phyloP scores from a whole-genome alignment of 2,888 invertebrate species.

The Erynnis tages region DNA sequence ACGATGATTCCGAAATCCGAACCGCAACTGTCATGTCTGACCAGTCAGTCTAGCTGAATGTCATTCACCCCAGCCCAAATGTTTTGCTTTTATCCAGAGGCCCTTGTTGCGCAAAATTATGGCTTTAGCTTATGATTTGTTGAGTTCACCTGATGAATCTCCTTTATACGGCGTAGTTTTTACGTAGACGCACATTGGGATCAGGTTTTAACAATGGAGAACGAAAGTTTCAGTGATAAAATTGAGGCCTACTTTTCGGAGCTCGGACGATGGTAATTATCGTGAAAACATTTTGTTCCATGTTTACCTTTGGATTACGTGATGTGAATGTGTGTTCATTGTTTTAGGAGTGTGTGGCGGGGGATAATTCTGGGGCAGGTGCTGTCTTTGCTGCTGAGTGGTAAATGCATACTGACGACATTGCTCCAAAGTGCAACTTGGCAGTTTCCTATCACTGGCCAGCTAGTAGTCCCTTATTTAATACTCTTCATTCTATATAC shows the following conservation, averaged over 20 bases:
- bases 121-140: slow-evolving; percentile 29
- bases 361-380: slow-evolving; percentile 88
- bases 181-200: slow-evolving; percentile 32
- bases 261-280: slow-evolving; percentile 84
- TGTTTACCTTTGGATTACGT: slow-evolving; percentile 3
- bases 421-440: slow-evolving; percentile 85
- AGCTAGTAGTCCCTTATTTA: slow-evolving; percentile 90
- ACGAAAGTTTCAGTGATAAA: slow-evolving; percentile 83
- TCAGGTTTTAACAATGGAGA: slow-evolving; percentile 53
- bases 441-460: slow-evolving; percentile 89
- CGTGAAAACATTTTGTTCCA: slow-evolving; percentile 17
- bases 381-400: slow-evolving; percentile 88
- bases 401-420: slow-evolving; percentile 88
- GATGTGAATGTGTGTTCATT: neutral
- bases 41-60: neutral
- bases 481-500: slow-evolving; percentile 89
- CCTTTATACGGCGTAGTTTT: slow-evolving; percentile 25
- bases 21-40: too few relatives aligned
- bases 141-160: slow-evolving; percentile 10
- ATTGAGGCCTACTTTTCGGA: slow-evolving; percentile 85
- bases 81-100: slow-evolving; percentile 28
- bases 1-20: too few relatives aligned
- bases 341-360: slow-evolving; percentile 86
- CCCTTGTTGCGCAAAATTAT: slow-evolving; percentile 30
- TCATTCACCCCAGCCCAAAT: slow-evolving; percentile 3